Percentiles rank a stretch among this genome's conserved stretches.
Evolutionary conservation across 2,888 invertebrate species (phyloP).

Genomic region (Hypselothyrea guttata): DNA sequence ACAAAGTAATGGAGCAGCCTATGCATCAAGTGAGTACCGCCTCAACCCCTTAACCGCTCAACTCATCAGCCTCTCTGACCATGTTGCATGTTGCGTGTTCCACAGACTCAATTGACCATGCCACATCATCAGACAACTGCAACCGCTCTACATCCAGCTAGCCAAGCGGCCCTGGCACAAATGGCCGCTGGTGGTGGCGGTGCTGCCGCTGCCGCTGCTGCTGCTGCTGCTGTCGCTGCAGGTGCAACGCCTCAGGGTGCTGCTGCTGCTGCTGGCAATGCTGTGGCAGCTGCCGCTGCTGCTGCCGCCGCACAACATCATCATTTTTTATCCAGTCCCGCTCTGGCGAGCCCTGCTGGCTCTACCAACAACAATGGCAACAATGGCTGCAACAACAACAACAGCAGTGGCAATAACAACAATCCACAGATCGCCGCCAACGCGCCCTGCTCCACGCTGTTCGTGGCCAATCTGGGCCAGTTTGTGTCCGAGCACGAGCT

Average conservation of each 20-base stretch:
- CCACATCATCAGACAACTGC: conserved; percentile 83
- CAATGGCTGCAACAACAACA: too few species aligned
- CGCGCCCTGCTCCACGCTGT: conserved; percentile 97
- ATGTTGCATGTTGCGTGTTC: conserved; percentile 1
- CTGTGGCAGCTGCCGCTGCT: conserved; percentile 44
- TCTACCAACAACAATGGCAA: conserved; percentile 83
- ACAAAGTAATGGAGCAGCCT: conserved; percentile 83
- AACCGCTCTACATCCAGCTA: conserved; percentile 83
- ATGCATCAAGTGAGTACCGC: conserved; percentile 82
- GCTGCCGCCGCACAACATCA: conserved; percentile 84
- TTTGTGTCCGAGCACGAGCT: conserved; percentile 99
- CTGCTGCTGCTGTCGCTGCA: conserved; percentile 82
- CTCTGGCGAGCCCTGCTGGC: conserved; percentile 92
- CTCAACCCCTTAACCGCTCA: too few species aligned
- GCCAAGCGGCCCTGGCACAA: conserved; percentile 85
- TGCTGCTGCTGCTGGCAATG: conserved; percentile 48
- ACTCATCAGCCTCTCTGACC: not conserved
- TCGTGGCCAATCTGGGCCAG: conserved; percentile 98
- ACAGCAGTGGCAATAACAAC: conserved; percentile 47
- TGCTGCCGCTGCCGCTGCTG: conserved; percentile 52
- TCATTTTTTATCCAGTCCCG: conserved; percentile 96
- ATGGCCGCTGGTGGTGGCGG: conserved; percentile 82
- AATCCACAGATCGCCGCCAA: conserved; percentile 85
- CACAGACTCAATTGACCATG: conserved; percentile 84
- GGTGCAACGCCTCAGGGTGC: conserved; percentile 62